Conservation (phyloP, 2,888 invertebrate genomes). For the Napeogenes inachia region DNA sequence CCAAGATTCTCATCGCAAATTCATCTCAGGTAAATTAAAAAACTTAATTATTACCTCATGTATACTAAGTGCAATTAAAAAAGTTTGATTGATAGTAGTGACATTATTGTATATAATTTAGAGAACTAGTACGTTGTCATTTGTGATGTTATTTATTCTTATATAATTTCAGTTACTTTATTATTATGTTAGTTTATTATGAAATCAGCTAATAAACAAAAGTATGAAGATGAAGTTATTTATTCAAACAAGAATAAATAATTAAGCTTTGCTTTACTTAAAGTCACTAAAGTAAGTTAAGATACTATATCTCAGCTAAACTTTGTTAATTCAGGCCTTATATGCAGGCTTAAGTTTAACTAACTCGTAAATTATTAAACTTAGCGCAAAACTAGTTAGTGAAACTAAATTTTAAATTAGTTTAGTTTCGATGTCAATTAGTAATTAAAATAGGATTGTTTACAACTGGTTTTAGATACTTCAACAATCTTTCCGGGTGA, state of each 20-base stretch:
- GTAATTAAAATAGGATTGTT: conserved; percentile 4
- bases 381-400: conserved; percentile 1
- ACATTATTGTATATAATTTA: too few relatives aligned
- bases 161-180: too few relatives aligned
- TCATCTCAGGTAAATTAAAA: conserved; percentile 63
- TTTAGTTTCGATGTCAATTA: neutral
- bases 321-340: conserved; percentile 13
- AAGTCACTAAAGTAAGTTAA: neutral
- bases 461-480: conserved; percentile 47
- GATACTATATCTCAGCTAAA: conserved; percentile 7
- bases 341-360: conserved; percentile 18
- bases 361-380: conserved; percentile 19
- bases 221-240: too few relatives aligned
- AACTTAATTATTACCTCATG: neutral
- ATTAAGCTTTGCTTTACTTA: too few relatives aligned
- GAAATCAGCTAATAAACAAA: too few relatives aligned
- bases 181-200: too few relatives aligned
- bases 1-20: conserved; percentile 62
- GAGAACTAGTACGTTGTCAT: too few relatives aligned
- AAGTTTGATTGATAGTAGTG: too few relatives aligned
- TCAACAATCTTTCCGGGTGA: conserved; percentile 56
- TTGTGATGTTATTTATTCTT: too few relatives aligned
- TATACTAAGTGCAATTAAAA: too few relatives aligned
- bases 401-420: neutral
- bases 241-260: too few relatives aligned